A percentile compares a stretch with the other conserved stretches of the same genome.
These are phyloP conservation scores for Dinothrombium tinctorium DNA, from an alignment of 1,140 invertebrate genomes.

Conservation along the genomic window DNA sequence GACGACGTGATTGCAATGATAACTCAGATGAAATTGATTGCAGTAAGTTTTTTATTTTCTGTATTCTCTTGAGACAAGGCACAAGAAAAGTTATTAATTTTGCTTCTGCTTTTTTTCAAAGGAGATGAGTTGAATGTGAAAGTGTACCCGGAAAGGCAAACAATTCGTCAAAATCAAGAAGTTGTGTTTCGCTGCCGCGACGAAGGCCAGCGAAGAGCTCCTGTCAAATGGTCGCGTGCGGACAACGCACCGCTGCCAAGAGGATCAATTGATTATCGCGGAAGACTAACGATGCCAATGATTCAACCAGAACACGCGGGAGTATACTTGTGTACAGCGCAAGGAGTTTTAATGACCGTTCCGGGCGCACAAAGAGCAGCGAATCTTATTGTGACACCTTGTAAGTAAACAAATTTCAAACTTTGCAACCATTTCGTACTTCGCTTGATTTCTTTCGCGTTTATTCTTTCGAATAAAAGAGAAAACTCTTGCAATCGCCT, in stretches of 20 bases:
- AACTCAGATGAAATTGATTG: too few relatives aligned
- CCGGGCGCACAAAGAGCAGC: not conserved
- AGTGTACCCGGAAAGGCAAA: not conserved
- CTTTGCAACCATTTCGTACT: too few relatives aligned
- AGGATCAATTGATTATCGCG: conserved; percentile 38
- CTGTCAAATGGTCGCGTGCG: conserved; percentile 46
- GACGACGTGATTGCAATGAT: too few relatives aligned
- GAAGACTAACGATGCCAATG: conserved; percentile 58
- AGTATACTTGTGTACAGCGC: conserved; percentile 54
- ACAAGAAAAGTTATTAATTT: too few relatives aligned
- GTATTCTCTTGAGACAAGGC: too few relatives aligned
- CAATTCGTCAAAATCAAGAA: conserved; percentile 27
- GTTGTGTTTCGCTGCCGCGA: conserved; percentile 77
- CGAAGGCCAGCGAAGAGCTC: conserved; percentile 45
- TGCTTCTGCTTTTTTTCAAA: too few relatives aligned
- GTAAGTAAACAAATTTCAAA: not conserved
- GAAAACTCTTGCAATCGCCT: too few relatives aligned
- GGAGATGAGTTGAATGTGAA: too few relatives aligned
- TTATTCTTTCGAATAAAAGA: too few relatives aligned
- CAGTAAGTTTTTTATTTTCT: too few relatives aligned
- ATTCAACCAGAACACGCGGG: conserved; percentile 50
- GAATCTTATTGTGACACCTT: not conserved
- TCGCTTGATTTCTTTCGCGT: too few relatives aligned
- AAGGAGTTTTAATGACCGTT: conserved; percentile 24
- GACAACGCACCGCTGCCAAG: conserved; percentile 41